phyloP scores from a whole-genome alignment of 2,888 invertebrate genomes.

The Muscina levida region DNA sequence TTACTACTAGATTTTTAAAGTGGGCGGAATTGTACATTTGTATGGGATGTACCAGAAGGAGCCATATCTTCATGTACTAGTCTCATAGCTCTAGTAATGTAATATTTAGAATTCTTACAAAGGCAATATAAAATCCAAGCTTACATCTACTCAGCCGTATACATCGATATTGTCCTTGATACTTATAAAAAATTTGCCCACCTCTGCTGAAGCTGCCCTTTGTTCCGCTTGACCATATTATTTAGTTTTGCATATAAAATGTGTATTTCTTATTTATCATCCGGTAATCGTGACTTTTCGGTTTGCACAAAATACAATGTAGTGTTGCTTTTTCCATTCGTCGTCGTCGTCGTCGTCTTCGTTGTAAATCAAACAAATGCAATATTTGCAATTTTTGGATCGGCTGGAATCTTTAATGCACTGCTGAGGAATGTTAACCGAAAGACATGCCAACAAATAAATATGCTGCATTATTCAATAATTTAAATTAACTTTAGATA shows the following conservation, averaged over 20 bases:
- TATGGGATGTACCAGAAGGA: too few species aligned
- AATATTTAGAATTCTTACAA: too few species aligned
- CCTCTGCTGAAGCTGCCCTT: slow-evolving; percentile 21
- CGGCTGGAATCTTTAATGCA: not conserved
- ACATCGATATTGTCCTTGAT: too few species aligned
- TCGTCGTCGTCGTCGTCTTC: not conserved
- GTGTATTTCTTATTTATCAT: slow-evolving; percentile 60
- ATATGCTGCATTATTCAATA: slow-evolving; percentile 24
- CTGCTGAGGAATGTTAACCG: not conserved
- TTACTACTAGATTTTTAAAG: too few species aligned
- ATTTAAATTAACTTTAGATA: slow-evolving; percentile 40
- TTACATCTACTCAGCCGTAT: too few species aligned
- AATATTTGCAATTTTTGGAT: slow-evolving; percentile 28
- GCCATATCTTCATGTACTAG: too few species aligned
- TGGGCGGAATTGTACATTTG: too few species aligned
- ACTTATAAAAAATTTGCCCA: too few species aligned
- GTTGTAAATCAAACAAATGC: not conserved
- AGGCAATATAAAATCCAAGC: too few species aligned
- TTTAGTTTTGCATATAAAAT: slow-evolving; percentile 57
- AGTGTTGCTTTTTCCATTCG: not conserved
- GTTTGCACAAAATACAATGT: slow-evolving; percentile 52
- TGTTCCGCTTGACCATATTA: slow-evolving; percentile 38
- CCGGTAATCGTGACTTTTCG: slow-evolving; percentile 62
- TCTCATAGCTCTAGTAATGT: too few species aligned
- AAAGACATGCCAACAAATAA: not conserved